Evolutionary conservation across 2,113 vertebrate species (phyloP), one percentile per base, ranked within the genome.

Genomic region (Ifrita kowaldi): DNA sequence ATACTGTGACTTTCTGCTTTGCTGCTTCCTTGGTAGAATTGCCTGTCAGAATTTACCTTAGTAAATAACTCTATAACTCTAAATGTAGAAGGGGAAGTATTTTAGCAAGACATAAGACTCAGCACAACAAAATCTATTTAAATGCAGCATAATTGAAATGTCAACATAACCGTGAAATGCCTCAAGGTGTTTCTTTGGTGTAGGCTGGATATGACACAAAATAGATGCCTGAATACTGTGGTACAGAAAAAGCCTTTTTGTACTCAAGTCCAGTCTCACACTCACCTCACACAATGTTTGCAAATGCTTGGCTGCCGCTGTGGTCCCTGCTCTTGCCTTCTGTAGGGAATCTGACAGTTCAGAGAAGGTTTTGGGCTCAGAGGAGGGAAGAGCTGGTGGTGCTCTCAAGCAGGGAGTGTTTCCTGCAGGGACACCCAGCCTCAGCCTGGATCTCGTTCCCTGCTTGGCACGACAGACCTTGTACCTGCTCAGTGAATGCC

Each of bases 121-220:
- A 70, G 87, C 76, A 78, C 85, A 70, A 93, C 59, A 63, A 74
- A 71, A 74, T 74, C 79, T 90, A 52, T 94, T 92, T 94, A 93
- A 96, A 93, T 95, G 60, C 82, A 84, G 52, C 44, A 22, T 96
- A 94, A 96, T 71, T 93, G 88, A 96, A 95, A 86, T 86, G 92
- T 96, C 88, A 95, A 56, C 90, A 16, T 26, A 88, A 79, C 81
- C 55, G 8, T 67, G 82, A 86, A 94, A 46, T 64, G 79, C 85
- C 90, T 93, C 63, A 59, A 91, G 92, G 95, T 94, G 60, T 90
- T 94, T 94, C 67, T 88, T 63, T n/a, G 3, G 63, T 67, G 75
- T 70, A 86, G 75, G 70, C 82, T 91, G 82, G 44, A 16, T 90
- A 10, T 79, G 82, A 90, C 84, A 91, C 42, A 50, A 27, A 85